Evolutionary conservation across 2,888 invertebrate species (phyloP).

Genomic region (Epinotia demarniana): DNA sequence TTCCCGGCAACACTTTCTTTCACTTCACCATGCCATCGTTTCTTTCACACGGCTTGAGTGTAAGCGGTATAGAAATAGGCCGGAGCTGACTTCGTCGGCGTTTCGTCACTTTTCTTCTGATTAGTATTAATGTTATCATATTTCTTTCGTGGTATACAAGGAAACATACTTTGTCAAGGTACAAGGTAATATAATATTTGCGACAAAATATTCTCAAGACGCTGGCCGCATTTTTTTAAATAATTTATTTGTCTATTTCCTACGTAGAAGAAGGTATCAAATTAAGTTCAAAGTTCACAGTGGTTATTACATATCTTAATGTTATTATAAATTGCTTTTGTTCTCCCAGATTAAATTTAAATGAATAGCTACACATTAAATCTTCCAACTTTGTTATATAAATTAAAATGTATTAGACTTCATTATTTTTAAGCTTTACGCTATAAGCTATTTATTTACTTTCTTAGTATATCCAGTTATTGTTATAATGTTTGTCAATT

Average conservation of each 20-base stretch:
- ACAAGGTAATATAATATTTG: slow-evolving; percentile 25
- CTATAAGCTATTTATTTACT: no score
- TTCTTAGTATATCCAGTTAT: no score
- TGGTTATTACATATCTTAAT: no score
- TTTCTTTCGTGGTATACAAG: slow-evolving; percentile 28
- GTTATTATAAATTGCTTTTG: no score
- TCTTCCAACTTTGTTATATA: no score
- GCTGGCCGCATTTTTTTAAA: background rate
- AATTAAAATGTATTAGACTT: no score
- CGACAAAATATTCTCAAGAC: background rate
- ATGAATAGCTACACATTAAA: no score
- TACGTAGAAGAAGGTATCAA: no score
- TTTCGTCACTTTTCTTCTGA: slow-evolving; percentile 43
- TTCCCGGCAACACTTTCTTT: slow-evolving; percentile 34
- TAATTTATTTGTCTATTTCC: background rate
- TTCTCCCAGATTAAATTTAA: no score
- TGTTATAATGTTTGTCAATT: no score
- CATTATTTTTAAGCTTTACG: no score
- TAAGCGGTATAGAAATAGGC: slow-evolving; percentile 6
- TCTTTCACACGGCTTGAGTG: slow-evolving; percentile 18
- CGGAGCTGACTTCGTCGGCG: slow-evolving; percentile 10
- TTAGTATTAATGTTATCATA: slow-evolving; percentile 44
- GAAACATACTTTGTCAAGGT: slow-evolving; percentile 33
- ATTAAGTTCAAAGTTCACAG: no score
- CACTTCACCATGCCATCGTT: slow-evolving; percentile 5